A percentile compares a stretch with the other conserved stretches of the same genome.
Evolutionary conservation across 2,797 vertebrate genomes (phyloP).

Genomic region (Syndactyla subalaris): DNA sequence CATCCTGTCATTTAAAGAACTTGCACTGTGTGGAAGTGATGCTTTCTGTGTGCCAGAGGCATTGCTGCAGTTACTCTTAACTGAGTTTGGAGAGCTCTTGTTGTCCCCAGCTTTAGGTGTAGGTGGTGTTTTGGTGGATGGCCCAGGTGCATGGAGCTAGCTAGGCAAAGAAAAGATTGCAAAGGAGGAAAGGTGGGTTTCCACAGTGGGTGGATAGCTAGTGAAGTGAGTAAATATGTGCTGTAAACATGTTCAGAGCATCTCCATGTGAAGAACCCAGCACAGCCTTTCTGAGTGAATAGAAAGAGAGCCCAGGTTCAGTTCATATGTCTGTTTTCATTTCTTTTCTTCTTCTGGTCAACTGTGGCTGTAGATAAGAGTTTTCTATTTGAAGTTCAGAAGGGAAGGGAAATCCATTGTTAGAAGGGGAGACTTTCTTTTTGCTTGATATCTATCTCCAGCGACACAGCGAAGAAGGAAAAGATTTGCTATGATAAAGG

Average conservation of each 20-base stretch:
- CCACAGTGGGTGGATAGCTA: neutral
- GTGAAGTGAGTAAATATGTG: slow-evolving; percentile 62
- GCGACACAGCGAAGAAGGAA: slow-evolving; percentile 61
- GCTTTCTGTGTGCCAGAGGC: neutral
- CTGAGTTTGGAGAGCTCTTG: neutral
- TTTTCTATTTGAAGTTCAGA: slow-evolving; percentile 77
- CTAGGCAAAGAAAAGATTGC: neutral
- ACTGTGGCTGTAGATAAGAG: slow-evolving; percentile 75
- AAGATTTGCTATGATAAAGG: slow-evolving; percentile 74
- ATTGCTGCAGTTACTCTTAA: neutral
- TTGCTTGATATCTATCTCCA: slow-evolving; percentile 71
- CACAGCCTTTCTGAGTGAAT: slow-evolving; percentile 62
- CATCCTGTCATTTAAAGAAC: neutral
- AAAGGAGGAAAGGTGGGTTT: neutral
- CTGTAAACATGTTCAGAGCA: slow-evolving; percentile 62
- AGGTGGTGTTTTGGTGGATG: neutral
- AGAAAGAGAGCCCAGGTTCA: slow-evolving; percentile 47
- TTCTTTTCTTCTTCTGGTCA: slow-evolving; percentile 75
- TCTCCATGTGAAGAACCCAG: slow-evolving; percentile 51
- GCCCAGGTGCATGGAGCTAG: neutral
- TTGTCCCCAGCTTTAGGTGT: neutral
- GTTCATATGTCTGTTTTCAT: slow-evolving; percentile 71
- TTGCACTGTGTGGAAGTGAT: neutral
- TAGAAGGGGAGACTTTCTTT: slow-evolving; percentile 73
- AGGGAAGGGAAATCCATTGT: slow-evolving; percentile 76